phyloP scores from a whole-genome alignment of 2,113 vertebrate genomes.

The Poeciliopsis prolifica region DNA sequence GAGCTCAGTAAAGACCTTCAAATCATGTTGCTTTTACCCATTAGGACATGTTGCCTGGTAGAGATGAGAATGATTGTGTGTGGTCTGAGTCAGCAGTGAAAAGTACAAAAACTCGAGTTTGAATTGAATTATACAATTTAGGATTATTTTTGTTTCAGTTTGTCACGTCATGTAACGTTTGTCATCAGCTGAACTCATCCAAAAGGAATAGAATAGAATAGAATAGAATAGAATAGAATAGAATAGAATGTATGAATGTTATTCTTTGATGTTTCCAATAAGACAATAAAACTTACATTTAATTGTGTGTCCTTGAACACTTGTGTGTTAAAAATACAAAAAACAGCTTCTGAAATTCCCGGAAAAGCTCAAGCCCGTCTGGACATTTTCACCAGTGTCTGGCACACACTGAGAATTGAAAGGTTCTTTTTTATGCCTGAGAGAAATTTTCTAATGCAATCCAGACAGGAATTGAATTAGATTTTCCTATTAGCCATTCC shows the following conservation, averaged over 20 bases:
- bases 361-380: conserved; percentile 25
- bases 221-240: no score
- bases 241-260: neutral
- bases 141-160: no score
- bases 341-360: conserved; percentile 19
- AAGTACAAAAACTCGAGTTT: neutral
- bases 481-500: conserved; percentile 66
- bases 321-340: neutral
- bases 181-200: no score
- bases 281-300: neutral
- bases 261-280: neutral
- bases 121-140: neutral
- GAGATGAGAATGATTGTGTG: neutral
- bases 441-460: conserved; percentile 64
- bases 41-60: neutral
- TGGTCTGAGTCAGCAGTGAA: neutral
- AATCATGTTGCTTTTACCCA: neutral
- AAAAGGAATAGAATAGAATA: no score
- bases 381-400: conserved; percentile 33
- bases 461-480: conserved; percentile 53
- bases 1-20: neutral
- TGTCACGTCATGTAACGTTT: no score
- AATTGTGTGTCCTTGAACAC: neutral
- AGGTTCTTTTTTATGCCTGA: conserved; percentile 51
- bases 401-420: conserved; percentile 55